Conservation (phyloP, 2,113 vertebrate genomes). For the Erythrolamprus reginae region DNA sequence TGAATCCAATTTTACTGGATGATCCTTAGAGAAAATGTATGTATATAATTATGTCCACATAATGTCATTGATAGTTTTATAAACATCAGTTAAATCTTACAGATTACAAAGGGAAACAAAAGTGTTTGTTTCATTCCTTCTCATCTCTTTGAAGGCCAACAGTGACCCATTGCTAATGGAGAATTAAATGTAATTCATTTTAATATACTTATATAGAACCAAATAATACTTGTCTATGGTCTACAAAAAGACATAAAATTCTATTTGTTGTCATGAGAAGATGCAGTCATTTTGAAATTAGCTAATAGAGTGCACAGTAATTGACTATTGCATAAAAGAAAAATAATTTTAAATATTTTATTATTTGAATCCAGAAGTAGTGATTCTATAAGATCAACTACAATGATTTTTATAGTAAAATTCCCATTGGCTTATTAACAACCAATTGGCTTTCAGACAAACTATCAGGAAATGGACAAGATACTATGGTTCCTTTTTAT, state of each 20-base stretch:
- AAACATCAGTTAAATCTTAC: not conserved
- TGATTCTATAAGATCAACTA: not conserved
- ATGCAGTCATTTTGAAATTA: not conserved
- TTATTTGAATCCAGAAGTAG: not conserved
- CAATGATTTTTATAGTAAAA: not conserved
- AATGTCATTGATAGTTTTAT: not conserved
- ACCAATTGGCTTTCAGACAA: too few relatives aligned
- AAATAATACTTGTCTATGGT: too few relatives aligned
- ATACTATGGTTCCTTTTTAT: not conserved
- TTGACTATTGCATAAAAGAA: not conserved
- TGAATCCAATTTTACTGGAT: not conserved
- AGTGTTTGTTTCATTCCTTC: not conserved
- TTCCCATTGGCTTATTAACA: not conserved
- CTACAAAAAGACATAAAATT: not conserved
- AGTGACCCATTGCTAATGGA: not conserved
- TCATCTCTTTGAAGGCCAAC: not conserved
- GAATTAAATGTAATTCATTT: not conserved
- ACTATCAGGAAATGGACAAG: too few relatives aligned
- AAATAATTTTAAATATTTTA: not conserved
- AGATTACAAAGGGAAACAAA: not conserved
- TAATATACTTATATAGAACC: not conserved
- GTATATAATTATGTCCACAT: not conserved
- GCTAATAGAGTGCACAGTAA: not conserved
- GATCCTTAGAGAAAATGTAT: not conserved
- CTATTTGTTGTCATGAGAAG: not conserved